phyloP scores from a whole-genome alignment of 1,140 invertebrate genomes.

The Solenopsis invicta region DNA sequence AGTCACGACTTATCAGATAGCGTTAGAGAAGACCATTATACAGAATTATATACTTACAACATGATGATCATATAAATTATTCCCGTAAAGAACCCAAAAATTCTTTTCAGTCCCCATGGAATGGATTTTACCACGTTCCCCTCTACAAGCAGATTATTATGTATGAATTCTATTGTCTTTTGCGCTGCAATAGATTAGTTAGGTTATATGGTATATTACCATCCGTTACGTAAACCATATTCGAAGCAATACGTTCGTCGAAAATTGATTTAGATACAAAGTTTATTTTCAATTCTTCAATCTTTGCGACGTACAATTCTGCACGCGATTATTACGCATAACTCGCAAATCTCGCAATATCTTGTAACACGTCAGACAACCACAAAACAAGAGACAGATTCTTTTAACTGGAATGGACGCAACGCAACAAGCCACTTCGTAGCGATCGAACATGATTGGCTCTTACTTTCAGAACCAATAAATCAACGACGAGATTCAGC shows the following conservation, averaged over 20 bases:
- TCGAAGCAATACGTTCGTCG: background rate
- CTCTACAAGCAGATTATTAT: constrained; percentile 64
- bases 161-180: background rate
- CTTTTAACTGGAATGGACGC: no score
- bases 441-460: no score
- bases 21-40: background rate
- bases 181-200: background rate
- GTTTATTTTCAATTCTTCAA: background rate
- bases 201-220: constrained; percentile 63
- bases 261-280: background rate
- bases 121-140: constrained; percentile 63
- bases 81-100: constrained; percentile 70
- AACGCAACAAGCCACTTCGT: no score
- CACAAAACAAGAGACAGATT: no score
- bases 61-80: constrained; percentile 75
- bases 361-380: no score
- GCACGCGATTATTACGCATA: background rate
- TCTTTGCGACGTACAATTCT: background rate
- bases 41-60: constrained; percentile 74
- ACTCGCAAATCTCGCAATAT: background rate
- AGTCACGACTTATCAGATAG: background rate
- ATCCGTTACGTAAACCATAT: constrained; percentile 70
- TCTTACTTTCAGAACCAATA: no score
- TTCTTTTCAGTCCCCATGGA: constrained; percentile 68
- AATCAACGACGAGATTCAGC: no score